Conservation (phyloP, 2,888 invertebrate genomes). For the Rotaria magnacalcarata region DNA sequence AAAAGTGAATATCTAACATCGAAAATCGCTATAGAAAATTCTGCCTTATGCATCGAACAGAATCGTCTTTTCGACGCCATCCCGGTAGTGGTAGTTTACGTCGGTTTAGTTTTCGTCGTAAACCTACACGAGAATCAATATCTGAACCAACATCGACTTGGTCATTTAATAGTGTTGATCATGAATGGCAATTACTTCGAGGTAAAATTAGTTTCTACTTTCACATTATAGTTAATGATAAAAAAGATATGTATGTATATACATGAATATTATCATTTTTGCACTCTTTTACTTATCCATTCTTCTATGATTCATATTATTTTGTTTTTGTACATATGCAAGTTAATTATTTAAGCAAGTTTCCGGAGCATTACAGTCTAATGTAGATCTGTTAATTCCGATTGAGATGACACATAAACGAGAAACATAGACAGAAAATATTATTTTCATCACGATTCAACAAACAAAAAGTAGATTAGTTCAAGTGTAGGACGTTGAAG, state of each 20-base stretch:
- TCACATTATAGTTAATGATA: neutral
- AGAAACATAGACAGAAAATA: neutral
- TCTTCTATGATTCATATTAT: neutral
- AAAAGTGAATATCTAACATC: neutral
- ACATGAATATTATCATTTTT: neutral
- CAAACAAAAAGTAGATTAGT: neutral
- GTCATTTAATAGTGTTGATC: neutral
- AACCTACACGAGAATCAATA: neutral
- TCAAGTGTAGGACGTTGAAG: neutral
- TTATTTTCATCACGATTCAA: neutral
- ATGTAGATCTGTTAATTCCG: neutral
- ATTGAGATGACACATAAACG: neutral
- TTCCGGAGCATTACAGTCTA: neutral
- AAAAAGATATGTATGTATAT: neutral
- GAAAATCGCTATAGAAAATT: neutral
- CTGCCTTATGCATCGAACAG: neutral
- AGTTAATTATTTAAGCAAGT: neutral
- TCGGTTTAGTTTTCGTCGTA: slow-evolving; percentile 25
- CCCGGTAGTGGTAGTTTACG: neutral
- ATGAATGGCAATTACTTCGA: slow-evolving; percentile 34
- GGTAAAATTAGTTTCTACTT: neutral
- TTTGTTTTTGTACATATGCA: neutral
- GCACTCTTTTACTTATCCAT: neutral
- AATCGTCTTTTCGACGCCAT: slow-evolving; percentile 26
- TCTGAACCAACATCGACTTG: neutral